phyloP scores from a whole-genome alignment of 1,140 invertebrate genomes.

The Marisa cornuarietis region DNA sequence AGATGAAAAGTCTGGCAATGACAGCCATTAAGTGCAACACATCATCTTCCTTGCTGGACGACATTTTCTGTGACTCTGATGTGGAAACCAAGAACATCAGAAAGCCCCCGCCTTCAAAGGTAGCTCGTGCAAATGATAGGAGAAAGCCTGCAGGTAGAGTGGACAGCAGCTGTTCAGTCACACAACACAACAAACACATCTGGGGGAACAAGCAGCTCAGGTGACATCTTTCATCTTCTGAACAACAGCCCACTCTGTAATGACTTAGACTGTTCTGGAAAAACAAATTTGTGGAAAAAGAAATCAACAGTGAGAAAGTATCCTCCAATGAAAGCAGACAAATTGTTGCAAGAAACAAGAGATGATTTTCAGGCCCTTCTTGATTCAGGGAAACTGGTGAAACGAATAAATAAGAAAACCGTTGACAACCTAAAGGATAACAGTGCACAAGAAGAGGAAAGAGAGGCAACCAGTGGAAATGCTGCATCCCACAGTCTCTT shows the following conservation, averaged over 20 bases:
- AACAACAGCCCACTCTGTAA: constrained; percentile 40
- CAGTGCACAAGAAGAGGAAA: neutral
- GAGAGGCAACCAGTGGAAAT: neutral
- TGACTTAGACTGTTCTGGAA: constrained; percentile 39
- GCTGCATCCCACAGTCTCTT: constrained; percentile 20
- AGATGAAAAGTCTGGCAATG: neutral
- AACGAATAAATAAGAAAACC: constrained; percentile 1
- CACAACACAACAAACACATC: neutral
- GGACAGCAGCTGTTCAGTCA: neutral
- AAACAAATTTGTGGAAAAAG: constrained; percentile 33
- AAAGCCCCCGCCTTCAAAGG: constrained; percentile 12
- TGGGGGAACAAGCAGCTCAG: neutral
- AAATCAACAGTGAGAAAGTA: constrained; percentile 7
- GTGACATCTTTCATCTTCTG: constrained; percentile 19
- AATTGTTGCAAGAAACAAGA: constrained; percentile 25
- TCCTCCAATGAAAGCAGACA: constrained; percentile 11
- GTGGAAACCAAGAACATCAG: constrained; percentile 4
- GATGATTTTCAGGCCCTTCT: constrained; percentile 30
- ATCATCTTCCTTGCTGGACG: constrained; percentile 27
- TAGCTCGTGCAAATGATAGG: neutral
- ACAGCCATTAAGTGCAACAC: neutral
- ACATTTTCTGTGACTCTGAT: constrained; percentile 21
- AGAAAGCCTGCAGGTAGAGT: neutral
- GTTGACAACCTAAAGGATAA: neutral
- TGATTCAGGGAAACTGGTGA: constrained; percentile 23